Evolutionary conservation across 2,888 invertebrate species (phyloP).

Genomic region (Aelia acuminata): DNA sequence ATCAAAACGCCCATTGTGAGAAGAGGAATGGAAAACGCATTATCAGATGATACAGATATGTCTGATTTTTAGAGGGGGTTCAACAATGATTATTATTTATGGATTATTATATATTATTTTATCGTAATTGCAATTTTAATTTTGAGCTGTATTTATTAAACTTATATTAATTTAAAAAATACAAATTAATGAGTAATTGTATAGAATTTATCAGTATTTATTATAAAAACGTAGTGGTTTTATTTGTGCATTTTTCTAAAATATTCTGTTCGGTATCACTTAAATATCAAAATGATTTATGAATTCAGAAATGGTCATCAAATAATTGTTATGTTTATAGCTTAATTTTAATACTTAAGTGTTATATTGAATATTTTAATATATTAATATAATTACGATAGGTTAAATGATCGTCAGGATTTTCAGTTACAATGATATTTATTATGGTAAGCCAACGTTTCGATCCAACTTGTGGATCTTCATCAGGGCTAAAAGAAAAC

Average conservation of each 20-base stretch:
- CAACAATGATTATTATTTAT: not conserved
- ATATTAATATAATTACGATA: no score
- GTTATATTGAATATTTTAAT: slow-evolving; percentile 14
- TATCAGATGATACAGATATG: slow-evolving; percentile 12
- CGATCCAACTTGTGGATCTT: no score
- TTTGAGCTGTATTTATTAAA: slow-evolving; percentile 4
- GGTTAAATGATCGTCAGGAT: no score
- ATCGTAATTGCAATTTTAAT: slow-evolving; percentile 5
- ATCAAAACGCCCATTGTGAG: slow-evolving; percentile 23
- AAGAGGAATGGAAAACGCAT: slow-evolving; percentile 4
- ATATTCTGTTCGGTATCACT: not conserved
- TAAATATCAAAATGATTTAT: not conserved
- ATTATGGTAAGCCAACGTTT: no score
- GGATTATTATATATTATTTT: slow-evolving; percentile 7
- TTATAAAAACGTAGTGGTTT: not conserved
- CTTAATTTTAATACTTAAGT: not conserved
- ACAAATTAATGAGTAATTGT: slow-evolving; percentile 7
- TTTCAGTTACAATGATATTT: no score
- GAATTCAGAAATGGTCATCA: not conserved
- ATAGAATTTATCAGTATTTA: slow-evolving; percentile 28
- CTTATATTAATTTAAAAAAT: slow-evolving; percentile 17
- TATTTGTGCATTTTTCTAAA: not conserved
- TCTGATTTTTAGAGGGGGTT: not conserved
- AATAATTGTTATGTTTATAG: not conserved
- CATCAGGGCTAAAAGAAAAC: no score